Conservation (phyloP, 2,797 vertebrate species). For the Platalea minor region DNA sequence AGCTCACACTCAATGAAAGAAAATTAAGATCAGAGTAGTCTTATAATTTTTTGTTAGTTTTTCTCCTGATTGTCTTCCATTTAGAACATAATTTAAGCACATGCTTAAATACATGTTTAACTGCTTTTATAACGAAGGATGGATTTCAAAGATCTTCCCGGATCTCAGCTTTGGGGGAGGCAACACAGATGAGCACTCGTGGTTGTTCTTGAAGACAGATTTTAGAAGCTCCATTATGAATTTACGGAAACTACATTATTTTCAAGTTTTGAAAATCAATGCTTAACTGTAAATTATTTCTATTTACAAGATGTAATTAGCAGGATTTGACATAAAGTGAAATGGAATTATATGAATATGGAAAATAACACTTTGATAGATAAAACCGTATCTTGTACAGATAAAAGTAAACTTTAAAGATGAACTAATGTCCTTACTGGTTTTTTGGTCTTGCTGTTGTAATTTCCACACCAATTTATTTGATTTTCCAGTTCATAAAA, state of each 20-base stretch:
- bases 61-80: neutral
- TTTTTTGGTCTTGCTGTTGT: neutral
- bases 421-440: neutral
- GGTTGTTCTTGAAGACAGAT: neutral
- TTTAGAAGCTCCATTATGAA: neutral
- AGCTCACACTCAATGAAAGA: neutral
- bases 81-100: neutral
- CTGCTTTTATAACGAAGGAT: neutral
- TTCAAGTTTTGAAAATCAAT: conserved; percentile 7
- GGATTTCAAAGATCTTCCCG: neutral
- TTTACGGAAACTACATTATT: neutral
- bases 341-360: neutral
- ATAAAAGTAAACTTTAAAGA: neutral
- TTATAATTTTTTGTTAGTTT: neutral
- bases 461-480: neutral
- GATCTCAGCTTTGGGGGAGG: neutral
- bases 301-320: conserved; percentile 33
- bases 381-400: conserved; percentile 10
- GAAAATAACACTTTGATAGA: conserved; percentile 21
- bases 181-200: neutral
- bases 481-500: neutral
- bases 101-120: neutral
- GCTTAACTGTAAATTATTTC: conserved; percentile 28
- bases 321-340: conserved; percentile 28
- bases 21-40: neutral